A percentile compares a stretch with the other conserved stretches of the same genome.
Conservation (phyloP, 1,140 invertebrate genomes). For the Pseudomyrmex gracilis region DNA sequence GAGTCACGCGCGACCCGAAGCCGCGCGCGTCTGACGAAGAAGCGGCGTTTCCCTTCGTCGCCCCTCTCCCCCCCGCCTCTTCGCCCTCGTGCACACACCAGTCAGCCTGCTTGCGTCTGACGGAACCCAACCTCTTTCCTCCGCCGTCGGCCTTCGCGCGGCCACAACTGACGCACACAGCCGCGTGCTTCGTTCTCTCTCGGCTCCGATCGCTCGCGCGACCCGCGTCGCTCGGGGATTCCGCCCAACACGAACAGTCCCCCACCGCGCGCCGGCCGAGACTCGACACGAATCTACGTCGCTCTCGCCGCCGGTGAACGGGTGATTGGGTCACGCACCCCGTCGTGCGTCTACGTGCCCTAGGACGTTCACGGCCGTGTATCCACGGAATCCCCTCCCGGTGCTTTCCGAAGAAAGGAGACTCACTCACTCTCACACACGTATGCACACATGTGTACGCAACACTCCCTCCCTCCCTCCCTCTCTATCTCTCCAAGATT, state of each 20-base stretch:
- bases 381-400: slow-evolving; percentile 78
- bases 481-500: neutral
- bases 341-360: slow-evolving; percentile 79
- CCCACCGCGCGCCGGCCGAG: slow-evolving; percentile 23
- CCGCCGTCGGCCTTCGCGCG: slow-evolving; percentile 42
- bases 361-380: slow-evolving; percentile 83
- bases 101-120: slow-evolving; percentile 57
- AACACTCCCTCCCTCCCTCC: slow-evolving; percentile 58
- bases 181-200: neutral
- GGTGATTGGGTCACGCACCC: slow-evolving; percentile 84
- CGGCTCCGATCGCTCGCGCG: slow-evolving; percentile 4
- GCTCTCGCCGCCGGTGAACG: slow-evolving; percentile 77
- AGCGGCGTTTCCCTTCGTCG: slow-evolving; percentile 29
- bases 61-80: neutral
- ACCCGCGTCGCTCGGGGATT: slow-evolving; percentile 34
- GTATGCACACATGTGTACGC: too few relatives aligned
- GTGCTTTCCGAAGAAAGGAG: slow-evolving; percentile 1
- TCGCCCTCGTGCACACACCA: neutral
- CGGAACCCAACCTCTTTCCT: slow-evolving; percentile 63
- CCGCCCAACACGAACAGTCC: slow-evolving; percentile 16
- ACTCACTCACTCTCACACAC: neutral
- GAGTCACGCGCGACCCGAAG: slow-evolving; percentile 77
- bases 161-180: slow-evolving; percentile 29
- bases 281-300: slow-evolving; percentile 70
- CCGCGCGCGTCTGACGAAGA: slow-evolving; percentile 70